A percentile compares a stretch with the other conserved stretches of the same genome.
Evolutionary conservation across 2,113 vertebrate genomes (phyloP).

Genomic region (Dendrocopos noguchii): DNA sequence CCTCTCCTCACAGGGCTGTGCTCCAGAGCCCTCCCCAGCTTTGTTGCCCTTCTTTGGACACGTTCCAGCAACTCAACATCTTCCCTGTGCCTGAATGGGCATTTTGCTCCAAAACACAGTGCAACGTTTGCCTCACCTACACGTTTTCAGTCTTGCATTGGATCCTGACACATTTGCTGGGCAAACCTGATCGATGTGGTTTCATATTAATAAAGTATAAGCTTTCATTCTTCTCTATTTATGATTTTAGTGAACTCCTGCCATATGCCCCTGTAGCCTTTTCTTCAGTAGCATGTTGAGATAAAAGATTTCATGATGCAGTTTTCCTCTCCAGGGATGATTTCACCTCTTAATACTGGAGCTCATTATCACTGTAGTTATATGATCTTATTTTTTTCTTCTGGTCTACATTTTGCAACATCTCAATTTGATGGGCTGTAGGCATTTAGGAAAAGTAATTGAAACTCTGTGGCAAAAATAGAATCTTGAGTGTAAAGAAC

Average conservation of each 20-base stretch:
- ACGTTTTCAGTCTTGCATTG: background rate
- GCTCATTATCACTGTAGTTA: conserved; percentile 47
- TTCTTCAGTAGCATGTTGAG: conserved; percentile 36
- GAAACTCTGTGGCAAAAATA: background rate
- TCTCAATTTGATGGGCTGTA: background rate
- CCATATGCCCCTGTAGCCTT: conserved; percentile 45
- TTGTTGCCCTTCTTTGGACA: too few species aligned
- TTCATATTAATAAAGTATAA: conserved; percentile 55
- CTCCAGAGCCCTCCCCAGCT: too few species aligned
- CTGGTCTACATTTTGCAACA: background rate
- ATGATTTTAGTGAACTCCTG: conserved; percentile 48
- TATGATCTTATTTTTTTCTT: background rate
- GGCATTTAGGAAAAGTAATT: background rate
- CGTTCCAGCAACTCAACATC: too few species aligned
- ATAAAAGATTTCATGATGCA: conserved; percentile 39
- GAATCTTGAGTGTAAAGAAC: background rate
- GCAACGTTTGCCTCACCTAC: background rate
- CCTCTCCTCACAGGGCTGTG: too few species aligned
- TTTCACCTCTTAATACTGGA: conserved; percentile 30
- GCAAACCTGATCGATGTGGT: conserved; percentile 45
- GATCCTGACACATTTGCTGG: conserved; percentile 28
- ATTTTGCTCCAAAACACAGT: background rate
- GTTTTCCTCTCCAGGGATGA: conserved; percentile 40
- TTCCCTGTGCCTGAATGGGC: background rate
- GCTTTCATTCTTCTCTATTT: conserved; percentile 53